Conservation (phyloP, 2,113 vertebrate species). For the Antechinus stuartii region DNA sequence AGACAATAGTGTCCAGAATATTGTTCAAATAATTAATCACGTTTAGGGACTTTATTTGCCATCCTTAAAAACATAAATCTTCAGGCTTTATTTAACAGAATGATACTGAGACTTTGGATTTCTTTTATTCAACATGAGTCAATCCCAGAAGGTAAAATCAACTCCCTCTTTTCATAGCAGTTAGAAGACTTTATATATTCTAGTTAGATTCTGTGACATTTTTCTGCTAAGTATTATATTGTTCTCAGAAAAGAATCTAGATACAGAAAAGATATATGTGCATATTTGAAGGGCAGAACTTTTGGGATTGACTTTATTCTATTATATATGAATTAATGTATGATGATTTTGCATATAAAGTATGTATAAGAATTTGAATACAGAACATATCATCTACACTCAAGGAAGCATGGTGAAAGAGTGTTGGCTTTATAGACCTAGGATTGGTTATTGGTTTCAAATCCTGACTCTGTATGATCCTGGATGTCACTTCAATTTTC, state of each 20-base stretch:
- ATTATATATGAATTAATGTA: background rate
- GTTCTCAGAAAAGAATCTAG: background rate
- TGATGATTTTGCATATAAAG: background rate
- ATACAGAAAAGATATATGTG: background rate
- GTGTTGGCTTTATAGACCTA: background rate
- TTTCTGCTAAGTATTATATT: background rate
- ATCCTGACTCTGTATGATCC: background rate
- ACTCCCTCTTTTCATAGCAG: background rate
- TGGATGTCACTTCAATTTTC: background rate
- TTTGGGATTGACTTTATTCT: background rate
- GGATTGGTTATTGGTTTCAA: background rate
- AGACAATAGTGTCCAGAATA: background rate
- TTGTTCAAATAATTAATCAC: slow-evolving; percentile 3
- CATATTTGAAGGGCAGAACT: background rate
- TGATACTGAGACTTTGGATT: background rate
- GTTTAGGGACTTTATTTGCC: background rate
- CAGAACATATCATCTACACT: background rate
- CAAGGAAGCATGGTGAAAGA: background rate
- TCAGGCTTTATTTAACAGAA: background rate
- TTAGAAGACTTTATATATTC: background rate
- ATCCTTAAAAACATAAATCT: background rate
- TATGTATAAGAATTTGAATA: background rate
- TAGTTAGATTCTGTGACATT: background rate
- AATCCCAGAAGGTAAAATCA: background rate
- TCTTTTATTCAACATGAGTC: background rate